A percentile compares a stretch with the other conserved stretches of the same genome.
Conservation (phyloP, 2,888 invertebrate genomes). For the Perithous albicinctus region DNA sequence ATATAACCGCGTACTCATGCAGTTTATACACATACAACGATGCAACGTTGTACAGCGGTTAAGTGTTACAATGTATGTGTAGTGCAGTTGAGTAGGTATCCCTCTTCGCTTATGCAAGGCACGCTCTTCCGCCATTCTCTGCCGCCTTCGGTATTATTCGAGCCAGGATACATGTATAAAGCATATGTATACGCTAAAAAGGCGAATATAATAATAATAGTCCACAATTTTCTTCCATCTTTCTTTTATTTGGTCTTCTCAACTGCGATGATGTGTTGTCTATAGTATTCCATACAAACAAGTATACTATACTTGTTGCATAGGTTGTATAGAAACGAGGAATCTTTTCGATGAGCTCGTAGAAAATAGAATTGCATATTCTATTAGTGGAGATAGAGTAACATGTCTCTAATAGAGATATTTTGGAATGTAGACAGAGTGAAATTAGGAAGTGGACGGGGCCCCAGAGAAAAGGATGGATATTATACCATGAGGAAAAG, state of each 20-base stretch:
- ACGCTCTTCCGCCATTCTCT: conserved; percentile 31
- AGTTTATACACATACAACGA: not conserved
- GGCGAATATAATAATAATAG: conserved; percentile 24
- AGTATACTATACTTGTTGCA: not conserved
- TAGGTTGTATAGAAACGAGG: not conserved
- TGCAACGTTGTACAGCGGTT: not conserved
- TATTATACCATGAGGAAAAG: conserved; percentile 2
- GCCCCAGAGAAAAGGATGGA: not conserved
- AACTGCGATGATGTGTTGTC: not conserved
- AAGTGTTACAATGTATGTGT: conserved; percentile 1
- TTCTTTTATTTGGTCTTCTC: not conserved
- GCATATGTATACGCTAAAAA: not conserved
- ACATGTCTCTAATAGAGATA: not conserved
- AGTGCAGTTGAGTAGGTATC: not conserved
- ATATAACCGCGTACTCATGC: not conserved
- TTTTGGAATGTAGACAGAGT: not conserved
- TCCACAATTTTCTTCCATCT: not conserved
- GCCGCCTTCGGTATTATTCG: conserved; percentile 3
- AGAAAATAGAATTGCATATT: not conserved
- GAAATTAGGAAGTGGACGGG: not conserved
- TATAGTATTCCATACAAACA: not conserved
- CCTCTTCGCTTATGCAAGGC: conserved; percentile 33
- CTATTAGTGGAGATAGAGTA: not conserved
- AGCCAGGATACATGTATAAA: not conserved
- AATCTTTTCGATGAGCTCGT: not conserved